Percentiles rank a stretch among this genome's conserved stretches.
Evolutionary conservation across 2,797 vertebrate species (phyloP).

Genomic region (Sciaenops ocellatus): DNA sequence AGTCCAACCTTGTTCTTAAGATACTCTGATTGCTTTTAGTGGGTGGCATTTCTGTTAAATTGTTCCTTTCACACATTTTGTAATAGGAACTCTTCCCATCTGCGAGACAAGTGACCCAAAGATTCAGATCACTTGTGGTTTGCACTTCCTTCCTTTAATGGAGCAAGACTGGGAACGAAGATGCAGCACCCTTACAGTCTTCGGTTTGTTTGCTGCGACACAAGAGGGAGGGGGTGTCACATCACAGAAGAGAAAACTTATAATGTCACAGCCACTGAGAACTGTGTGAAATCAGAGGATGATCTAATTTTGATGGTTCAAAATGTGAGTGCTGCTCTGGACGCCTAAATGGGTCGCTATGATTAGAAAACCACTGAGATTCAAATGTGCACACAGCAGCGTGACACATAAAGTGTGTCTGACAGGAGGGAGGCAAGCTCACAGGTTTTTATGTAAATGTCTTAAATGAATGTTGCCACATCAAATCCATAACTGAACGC

Average conservation of each 20-base stretch:
- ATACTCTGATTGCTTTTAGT: background rate
- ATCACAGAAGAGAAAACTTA: slow-evolving; percentile 23
- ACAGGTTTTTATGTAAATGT: background rate
- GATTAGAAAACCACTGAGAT: slow-evolving; percentile 61
- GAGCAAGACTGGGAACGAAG: slow-evolving; percentile 14
- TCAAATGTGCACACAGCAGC: slow-evolving; percentile 7
- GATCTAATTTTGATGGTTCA: slow-evolving; percentile 53
- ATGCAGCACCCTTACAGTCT: background rate
- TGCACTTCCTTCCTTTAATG: slow-evolving; percentile 25
- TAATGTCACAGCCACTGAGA: slow-evolving; percentile 48
- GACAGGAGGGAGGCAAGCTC: background rate
- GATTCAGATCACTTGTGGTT: slow-evolving; percentile 19
- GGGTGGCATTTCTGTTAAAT: background rate
- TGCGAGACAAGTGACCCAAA: background rate
- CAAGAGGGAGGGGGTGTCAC: background rate
- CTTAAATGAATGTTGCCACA: background rate
- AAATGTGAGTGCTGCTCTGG: slow-evolving; percentile 36
- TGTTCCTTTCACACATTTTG: slow-evolving; percentile 12
- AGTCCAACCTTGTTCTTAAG: background rate
- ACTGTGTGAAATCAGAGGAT: slow-evolving; percentile 28
- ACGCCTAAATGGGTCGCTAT: slow-evolving; percentile 64
- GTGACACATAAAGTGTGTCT: background rate
- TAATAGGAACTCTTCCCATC: background rate
- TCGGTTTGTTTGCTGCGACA: slow-evolving; percentile 4
- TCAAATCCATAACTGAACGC: background rate